These are phyloP conservation scores for Erannis defoliaria DNA, from an alignment of 2,888 invertebrate genomes.

Conservation along the genomic window DNA sequence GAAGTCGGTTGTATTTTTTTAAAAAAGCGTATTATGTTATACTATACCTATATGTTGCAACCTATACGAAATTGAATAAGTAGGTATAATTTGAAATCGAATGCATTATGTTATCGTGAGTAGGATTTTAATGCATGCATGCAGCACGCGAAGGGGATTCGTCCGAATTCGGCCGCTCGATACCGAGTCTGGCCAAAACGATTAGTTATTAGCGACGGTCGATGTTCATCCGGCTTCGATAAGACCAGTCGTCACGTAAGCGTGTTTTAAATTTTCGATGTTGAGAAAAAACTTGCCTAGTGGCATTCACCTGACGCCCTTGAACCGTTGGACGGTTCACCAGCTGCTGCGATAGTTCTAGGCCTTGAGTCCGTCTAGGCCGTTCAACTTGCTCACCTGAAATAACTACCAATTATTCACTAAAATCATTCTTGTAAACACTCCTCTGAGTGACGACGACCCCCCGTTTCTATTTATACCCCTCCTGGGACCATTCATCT, in stretches of 20 bases:
- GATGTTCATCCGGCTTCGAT: constrained; percentile 74
- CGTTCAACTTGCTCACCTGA: constrained; percentile 73
- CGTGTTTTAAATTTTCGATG: constrained; percentile 62
- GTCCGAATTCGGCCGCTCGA: constrained; percentile 44
- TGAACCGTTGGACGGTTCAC: constrained; percentile 79
- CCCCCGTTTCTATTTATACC: constrained; percentile 41
- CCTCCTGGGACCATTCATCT: constrained; percentile 55
- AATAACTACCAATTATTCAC: constrained; percentile 56
- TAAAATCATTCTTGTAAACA: constrained; percentile 50
- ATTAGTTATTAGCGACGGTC: constrained; percentile 63
- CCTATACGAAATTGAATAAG: constrained; percentile 7
- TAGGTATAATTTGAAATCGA: constrained; percentile 19
- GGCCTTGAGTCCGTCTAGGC: constrained; percentile 77
- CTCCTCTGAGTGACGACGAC: constrained; percentile 49
- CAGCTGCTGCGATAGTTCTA: constrained; percentile 76
- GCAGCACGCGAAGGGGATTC: constrained; percentile 47
- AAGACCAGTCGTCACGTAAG: constrained; percentile 73
- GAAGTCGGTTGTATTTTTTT: too few relatives aligned
- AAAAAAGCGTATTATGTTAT: too few relatives aligned
- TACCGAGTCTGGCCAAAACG: constrained; percentile 45
- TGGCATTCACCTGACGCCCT: constrained; percentile 84
- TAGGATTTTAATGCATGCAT: constrained; percentile 43
- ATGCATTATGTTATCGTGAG: constrained; percentile 33
- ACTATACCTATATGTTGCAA: too few relatives aligned
- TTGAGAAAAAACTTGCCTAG: constrained; percentile 74